phyloP scores from a whole-genome alignment of 2,888 invertebrate species.

The Nezara viridula region DNA sequence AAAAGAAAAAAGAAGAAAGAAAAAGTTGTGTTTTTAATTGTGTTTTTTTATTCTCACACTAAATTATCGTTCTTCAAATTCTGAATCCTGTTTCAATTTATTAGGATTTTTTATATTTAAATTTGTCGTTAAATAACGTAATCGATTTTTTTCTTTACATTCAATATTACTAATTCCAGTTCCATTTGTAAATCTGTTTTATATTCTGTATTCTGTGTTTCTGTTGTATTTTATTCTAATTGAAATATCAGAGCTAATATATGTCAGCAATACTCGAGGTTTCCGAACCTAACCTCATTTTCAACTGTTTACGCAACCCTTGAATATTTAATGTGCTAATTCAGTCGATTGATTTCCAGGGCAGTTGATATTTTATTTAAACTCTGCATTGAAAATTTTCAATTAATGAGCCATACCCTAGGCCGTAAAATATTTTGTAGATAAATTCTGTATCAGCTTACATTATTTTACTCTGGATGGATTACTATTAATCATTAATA shows the following conservation, averaged over 20 bases:
- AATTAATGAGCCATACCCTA: background rate
- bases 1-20: no score
- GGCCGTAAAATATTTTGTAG: background rate
- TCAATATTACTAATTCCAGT: no score
- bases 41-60: background rate
- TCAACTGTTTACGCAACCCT: constrained; percentile 10
- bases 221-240: background rate
- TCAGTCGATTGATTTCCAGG: constrained; percentile 23
- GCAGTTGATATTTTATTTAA: background rate
- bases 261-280: background rate
- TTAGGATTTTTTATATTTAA: no score
- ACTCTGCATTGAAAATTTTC: background rate
- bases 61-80: no score
- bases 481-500: no score
- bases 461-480: no score
- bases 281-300: background rate
- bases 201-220: no score
- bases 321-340: constrained; percentile 5
- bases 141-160: background rate
- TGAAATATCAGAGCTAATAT: background rate
- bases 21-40: no score
- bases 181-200: no score
- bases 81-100: no score
- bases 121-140: no score
- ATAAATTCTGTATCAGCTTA: background rate